Percentiles rank a stretch among this genome's conserved stretches.
Evolutionary conservation across 2,888 invertebrate species (phyloP).

Genomic region (Drosophila maculinotata): DNA sequence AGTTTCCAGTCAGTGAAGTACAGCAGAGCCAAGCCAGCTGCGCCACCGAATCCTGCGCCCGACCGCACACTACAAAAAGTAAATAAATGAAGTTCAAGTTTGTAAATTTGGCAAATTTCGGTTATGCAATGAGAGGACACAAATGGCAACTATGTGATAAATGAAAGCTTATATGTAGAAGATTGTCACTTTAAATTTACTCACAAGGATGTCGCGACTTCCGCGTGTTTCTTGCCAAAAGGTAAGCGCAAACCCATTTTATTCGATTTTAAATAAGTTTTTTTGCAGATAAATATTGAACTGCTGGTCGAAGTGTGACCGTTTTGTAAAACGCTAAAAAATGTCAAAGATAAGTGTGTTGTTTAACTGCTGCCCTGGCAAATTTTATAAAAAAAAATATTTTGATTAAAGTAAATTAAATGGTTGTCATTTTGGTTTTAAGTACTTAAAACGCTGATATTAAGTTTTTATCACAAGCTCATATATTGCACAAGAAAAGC

Average conservation of each 20-base stretch:
- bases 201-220: slow-evolving; percentile 86
- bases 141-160: neutral
- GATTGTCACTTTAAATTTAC: slow-evolving; percentile 29
- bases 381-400: neutral
- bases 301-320: slow-evolving; percentile 24
- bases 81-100: slow-evolving; percentile 13
- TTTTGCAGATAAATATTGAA: slow-evolving; percentile 27
- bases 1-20: slow-evolving; percentile 93
- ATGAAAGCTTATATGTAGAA: accelerated
- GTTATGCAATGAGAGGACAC: slow-evolving; percentile 76
- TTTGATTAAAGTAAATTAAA: neutral
- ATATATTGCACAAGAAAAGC: neutral
- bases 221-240: slow-evolving; percentile 88
- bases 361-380: neutral
- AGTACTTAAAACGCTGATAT: too few species aligned
- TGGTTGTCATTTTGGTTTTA: neutral
- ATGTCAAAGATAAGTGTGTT: neutral
- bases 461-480: neutral
- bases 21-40: slow-evolving; percentile 87
- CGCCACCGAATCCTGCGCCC: slow-evolving; percentile 88
- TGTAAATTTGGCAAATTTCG: slow-evolving; percentile 8
- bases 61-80: slow-evolving; percentile 86
- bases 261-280: slow-evolving; percentile 9
- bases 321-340: slow-evolving; percentile 29
- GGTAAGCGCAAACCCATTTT: slow-evolving; percentile 82